These are phyloP conservation scores for Ametastegia equiseti DNA, from an alignment of 2,888 invertebrate species.

Conservation along the genomic window DNA sequence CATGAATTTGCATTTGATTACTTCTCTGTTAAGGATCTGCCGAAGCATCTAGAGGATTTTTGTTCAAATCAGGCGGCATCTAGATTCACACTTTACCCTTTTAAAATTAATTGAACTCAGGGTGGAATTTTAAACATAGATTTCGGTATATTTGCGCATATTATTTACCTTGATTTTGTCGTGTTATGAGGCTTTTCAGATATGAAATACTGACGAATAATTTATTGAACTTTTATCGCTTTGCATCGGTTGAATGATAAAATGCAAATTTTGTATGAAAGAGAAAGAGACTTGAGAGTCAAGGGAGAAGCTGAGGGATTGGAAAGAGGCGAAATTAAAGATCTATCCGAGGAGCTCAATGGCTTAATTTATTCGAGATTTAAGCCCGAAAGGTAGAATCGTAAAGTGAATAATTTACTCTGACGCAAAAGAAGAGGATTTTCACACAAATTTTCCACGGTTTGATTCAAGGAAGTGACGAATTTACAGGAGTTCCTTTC, in stretches of 20 bases:
- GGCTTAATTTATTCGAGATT: constrained; percentile 12
- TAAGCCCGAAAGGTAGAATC: not conserved
- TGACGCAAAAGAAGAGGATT: not conserved
- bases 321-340: not conserved
- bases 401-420: not conserved
- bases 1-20: too few relatives aligned
- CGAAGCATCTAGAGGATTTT: too few relatives aligned
- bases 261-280: not conserved
- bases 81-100: too few relatives aligned
- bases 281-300: too few relatives aligned
- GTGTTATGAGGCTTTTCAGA: not conserved
- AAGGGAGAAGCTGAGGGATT: too few relatives aligned
- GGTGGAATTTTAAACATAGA: not conserved
- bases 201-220: not conserved
- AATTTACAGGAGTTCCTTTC: not conserved
- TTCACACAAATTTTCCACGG: not conserved
- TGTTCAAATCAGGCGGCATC: too few relatives aligned
- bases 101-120: not conserved
- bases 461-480: not conserved
- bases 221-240: not conserved
- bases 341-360: not conserved
- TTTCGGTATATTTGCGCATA: not conserved
- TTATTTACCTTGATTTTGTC: not conserved
- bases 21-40: too few relatives aligned
- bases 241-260: not conserved